Conservation (phyloP, 1,140 invertebrate species). For the Adelges cooleyi region DNA sequence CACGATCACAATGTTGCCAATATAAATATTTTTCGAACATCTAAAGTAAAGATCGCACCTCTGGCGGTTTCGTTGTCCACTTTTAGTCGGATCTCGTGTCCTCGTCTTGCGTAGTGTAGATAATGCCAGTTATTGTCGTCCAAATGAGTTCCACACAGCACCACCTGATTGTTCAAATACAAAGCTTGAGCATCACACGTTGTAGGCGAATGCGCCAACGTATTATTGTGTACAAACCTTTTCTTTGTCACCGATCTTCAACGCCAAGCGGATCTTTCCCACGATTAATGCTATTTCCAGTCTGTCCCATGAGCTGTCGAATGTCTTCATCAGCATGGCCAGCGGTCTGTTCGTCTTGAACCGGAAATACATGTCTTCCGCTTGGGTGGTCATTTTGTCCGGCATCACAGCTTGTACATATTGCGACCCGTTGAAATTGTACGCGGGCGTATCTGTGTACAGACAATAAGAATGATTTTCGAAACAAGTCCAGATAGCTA, state of each 20-base stretch:
- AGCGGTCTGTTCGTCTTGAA: slow-evolving; percentile 71
- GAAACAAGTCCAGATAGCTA: no score
- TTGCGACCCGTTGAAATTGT: slow-evolving; percentile 80
- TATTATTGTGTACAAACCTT: slow-evolving; percentile 49
- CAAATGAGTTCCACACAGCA: slow-evolving; percentile 68
- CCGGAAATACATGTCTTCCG: slow-evolving; percentile 77
- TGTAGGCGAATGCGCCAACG: background rate
- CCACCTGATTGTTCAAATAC: slow-evolving; percentile 52
- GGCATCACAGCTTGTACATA: slow-evolving; percentile 68
- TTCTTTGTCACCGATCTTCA: slow-evolving; percentile 71
- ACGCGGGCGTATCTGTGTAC: slow-evolving; percentile 70
- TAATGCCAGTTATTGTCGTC: slow-evolving; percentile 95
- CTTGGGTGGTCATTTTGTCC: slow-evolving; percentile 72
- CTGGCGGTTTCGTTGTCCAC: slow-evolving; percentile 65
- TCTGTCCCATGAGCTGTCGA: slow-evolving; percentile 62
- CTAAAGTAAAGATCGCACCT: background rate
- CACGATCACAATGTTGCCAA: background rate
- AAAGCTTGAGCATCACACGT: background rate
- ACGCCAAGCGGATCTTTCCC: slow-evolving; percentile 63
- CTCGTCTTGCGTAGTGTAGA: slow-evolving; percentile 69
- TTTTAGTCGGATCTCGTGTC: slow-evolving; percentile 47
- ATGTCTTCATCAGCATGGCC: slow-evolving; percentile 60
- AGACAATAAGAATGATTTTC: background rate
- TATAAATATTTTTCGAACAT: background rate
- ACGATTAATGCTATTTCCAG: slow-evolving; percentile 71